Evolutionary conservation across 2,113 vertebrate species (phyloP).

Genomic region (Sarotherodon lohbergeri): DNA sequence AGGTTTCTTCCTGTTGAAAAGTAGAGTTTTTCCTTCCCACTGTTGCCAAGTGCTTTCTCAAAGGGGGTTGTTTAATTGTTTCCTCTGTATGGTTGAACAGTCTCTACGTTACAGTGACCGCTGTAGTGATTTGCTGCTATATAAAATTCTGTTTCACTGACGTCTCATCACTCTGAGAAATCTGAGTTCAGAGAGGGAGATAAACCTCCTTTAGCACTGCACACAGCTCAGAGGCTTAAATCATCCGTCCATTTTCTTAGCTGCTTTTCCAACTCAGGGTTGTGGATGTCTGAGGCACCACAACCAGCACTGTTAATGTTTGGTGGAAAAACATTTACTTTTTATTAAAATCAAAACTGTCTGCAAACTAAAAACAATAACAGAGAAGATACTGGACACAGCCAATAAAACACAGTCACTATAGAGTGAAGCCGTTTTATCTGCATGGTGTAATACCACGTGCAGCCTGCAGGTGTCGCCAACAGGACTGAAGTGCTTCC

Average conservation of each 20-base stretch:
- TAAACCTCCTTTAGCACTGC: background rate
- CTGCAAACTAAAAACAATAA: background rate
- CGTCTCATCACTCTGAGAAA: background rate
- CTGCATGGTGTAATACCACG: rapidly evolving
- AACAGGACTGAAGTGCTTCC: background rate
- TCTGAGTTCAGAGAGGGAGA: background rate
- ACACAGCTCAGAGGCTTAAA: rapidly evolving
- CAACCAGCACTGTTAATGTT: rapidly evolving
- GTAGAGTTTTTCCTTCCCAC: background rate
- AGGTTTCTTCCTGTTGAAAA: background rate
- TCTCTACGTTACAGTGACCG: rapidly evolving
- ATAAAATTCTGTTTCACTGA: background rate
- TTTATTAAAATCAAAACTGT: background rate
- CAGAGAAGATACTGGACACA: background rate
- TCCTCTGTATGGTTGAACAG: background rate
- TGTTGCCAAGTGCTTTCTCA: background rate
- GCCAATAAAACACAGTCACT: rapidly evolving
- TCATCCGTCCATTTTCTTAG: background rate
- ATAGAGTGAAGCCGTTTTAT: rapidly evolving
- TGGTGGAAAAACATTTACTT: background rate
- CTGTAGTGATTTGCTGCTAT: rapidly evolving
- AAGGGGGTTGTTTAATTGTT: background rate
- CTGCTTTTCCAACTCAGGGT: background rate
- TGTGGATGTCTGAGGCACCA: background rate
- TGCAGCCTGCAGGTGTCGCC: background rate